Evolutionary conservation across 2,113 vertebrate genomes (phyloP), one percentile per base, ranked within the genome.

Genomic region (Vanacampus margaritifer): DNA sequence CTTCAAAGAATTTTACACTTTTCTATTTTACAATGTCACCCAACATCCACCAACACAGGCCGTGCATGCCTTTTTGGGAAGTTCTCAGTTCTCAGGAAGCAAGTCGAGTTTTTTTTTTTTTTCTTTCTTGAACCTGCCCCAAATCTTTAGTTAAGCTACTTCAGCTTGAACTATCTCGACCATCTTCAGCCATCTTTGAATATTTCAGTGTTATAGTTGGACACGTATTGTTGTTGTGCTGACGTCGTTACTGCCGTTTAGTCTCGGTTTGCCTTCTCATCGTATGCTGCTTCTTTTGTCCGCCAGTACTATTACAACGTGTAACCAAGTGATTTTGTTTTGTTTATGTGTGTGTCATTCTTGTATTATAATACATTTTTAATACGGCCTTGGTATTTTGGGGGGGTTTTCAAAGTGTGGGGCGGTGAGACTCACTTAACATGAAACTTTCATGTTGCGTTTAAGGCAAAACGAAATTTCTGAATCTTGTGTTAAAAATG

Each of bases 31-130:
- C 19, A n/a, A 24, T 43, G 32, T 39, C 60, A 62, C 11, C 14
- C 23, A 16, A 36, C 57, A n/a, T 32, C 12, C 12, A 1, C 37
- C 37, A n/a, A 35, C 58, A 60, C 58, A 41, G 8, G 14, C 8
- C 23, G 39, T 43, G 39, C 60, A 62, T 62, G 21, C 13, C 23
- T 43, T 62, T 62, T 57, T 57, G 26, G 54, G 26, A 28, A 57
- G 26, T 14, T 57, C 32, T 26, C 54, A 32, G 26, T 32, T 57
- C 54, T 57, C 54, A 57, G 54, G 54, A 57, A 57, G 54, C 54
- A 57, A 17, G 7, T 32, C 54, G 26, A 6, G 13, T 3, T 57
- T 57, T 57, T 56, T 6, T 26, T 54, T 5, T 32, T 57, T 57
- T 8, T 57, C 32, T 57, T 57, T 8, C 3, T 32, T 32, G 13